Percentiles rank a stretch among this genome's conserved stretches.
Evolutionary conservation across 2,888 invertebrate species (phyloP).

Genomic region (Caenorhabditis wallacei): DNA sequence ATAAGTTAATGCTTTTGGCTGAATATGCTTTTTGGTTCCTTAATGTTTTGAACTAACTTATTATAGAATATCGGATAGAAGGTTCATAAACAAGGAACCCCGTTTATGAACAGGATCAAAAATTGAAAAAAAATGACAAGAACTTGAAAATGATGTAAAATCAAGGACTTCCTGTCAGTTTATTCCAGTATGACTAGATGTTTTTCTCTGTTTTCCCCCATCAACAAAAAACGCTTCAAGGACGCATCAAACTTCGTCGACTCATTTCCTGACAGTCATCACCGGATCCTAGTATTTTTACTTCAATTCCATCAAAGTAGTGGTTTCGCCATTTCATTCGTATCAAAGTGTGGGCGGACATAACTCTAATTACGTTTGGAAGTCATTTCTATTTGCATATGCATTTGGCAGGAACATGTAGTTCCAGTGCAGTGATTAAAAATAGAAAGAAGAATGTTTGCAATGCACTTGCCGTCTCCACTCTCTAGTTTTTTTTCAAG

Average conservation of each 20-base stretch:
- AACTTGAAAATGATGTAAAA: neutral
- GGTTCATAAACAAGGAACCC: no score
- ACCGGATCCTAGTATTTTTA: constrained; percentile 12
- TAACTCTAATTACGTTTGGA: constrained; percentile 22
- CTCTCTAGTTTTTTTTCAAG: neutral
- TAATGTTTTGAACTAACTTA: no score
- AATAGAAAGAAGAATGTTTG: neutral
- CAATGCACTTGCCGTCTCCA: constrained; percentile 29
- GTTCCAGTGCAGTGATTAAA: constrained; percentile 44
- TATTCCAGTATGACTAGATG: neutral
- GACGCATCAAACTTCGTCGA: constrained; percentile 30
- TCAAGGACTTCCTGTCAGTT: constrained; percentile 10
- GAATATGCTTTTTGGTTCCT: no score
- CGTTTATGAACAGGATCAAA: no score
- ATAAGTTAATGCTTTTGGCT: neutral
- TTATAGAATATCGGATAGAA: no score
- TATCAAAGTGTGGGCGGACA: constrained; percentile 33
- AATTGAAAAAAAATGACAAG: neutral
- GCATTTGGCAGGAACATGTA: constrained; percentile 40
- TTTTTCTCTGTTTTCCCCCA: constrained; percentile 6
- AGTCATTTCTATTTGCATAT: constrained; percentile 23
- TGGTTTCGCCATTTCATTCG: constrained; percentile 13
- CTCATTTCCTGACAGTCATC: constrained; percentile 50
- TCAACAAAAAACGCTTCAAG: constrained; percentile 8
- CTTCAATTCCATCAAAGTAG: neutral